Conservation (phyloP, 2,797 vertebrate genomes). For the Poecilia velifera region DNA sequence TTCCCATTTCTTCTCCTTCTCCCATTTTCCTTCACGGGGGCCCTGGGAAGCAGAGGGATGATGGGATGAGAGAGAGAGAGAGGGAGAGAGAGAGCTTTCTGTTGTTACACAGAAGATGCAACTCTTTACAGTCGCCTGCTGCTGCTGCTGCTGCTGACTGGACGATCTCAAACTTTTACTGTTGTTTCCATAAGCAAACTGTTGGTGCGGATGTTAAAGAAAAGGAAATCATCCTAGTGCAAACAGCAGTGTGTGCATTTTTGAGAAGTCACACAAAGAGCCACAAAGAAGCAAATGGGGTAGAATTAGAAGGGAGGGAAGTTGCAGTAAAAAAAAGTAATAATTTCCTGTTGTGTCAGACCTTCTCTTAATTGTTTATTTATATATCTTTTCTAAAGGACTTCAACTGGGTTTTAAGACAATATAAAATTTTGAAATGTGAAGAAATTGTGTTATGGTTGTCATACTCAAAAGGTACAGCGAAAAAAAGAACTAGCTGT, state of each 20-base stretch:
- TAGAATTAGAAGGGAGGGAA: conserved; percentile 6
- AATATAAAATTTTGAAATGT: neutral
- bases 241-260: conserved; percentile 37
- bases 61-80: conserved; percentile 33
- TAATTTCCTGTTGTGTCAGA: neutral
- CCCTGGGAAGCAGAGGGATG: conserved; percentile 32
- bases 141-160: conserved; percentile 48
- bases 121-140: conserved; percentile 27
- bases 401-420: neutral
- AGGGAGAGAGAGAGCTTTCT: conserved; percentile 17
- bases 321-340: neutral
- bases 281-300: neutral
- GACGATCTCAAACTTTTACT: conserved; percentile 63
- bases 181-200: conserved; percentile 41
- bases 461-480: neutral
- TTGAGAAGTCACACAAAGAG: conserved; percentile 6
- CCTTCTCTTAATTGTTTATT: neutral
- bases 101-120: conserved; percentile 46
- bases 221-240: conserved; percentile 22
- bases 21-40: conserved; percentile 13
- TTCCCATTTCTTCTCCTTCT: conserved; percentile 60
- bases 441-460: neutral
- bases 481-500: neutral
- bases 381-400: neutral
- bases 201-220: conserved; percentile 54